These are phyloP conservation scores for Gobius niger DNA, from an alignment of 2,113 vertebrate genomes.

Conservation along the genomic window DNA sequence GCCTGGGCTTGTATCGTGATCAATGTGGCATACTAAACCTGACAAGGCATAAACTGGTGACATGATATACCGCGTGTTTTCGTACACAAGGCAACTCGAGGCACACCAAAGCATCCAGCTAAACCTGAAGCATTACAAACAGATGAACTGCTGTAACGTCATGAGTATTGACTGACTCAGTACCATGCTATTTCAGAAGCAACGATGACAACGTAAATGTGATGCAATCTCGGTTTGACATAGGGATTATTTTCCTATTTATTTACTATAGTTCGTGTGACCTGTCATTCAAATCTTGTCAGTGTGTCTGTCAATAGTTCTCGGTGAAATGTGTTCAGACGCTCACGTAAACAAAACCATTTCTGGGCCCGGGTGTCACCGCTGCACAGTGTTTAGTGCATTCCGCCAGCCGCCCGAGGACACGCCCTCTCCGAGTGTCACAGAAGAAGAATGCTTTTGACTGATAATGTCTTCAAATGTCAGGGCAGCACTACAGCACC, in stretches of 20 bases:
- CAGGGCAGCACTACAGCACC: constrained; percentile 12
- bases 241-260: too few species aligned
- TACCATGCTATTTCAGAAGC: background rate
- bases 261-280: too few species aligned
- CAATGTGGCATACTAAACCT: background rate
- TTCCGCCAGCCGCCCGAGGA: constrained; percentile 21
- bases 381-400: constrained; percentile 17
- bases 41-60: background rate
- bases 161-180: background rate
- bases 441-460: constrained; percentile 41
- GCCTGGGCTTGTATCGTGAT: background rate
- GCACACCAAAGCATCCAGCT: background rate
- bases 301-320: too few species aligned
- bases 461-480: constrained; percentile 45
- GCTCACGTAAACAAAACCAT: background rate
- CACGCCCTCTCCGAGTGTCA: constrained; percentile 40
- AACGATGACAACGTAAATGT: too few species aligned
- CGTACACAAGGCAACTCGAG: too few species aligned
- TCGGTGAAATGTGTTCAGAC: background rate
- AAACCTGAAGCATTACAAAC: background rate
- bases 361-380: background rate
- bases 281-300: too few species aligned
- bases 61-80: too few species aligned
- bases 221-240: too few species aligned
- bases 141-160: too few species aligned